A percentile compares a stretch with the other conserved stretches of the same genome.
Evolutionary conservation across 2,888 invertebrate species (phyloP).

Genomic region (Rhingia campestris): DNA sequence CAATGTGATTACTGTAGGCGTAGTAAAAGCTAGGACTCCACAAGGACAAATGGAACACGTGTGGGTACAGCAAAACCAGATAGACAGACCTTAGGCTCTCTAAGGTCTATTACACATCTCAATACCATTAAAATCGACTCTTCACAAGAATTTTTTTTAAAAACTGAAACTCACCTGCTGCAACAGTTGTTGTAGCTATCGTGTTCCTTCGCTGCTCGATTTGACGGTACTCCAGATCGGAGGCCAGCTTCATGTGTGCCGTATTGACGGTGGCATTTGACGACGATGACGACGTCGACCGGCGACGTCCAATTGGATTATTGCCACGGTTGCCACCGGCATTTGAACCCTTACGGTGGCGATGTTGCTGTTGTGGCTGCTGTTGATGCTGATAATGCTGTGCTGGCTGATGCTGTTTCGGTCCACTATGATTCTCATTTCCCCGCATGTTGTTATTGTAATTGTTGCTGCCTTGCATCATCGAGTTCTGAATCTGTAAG

Average conservation of each 20-base stretch:
- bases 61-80: no score
- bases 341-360: slow-evolving; percentile 68
- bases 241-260: slow-evolving; percentile 30
- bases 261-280: slow-evolving; percentile 52
- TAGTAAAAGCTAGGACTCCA: not conserved
- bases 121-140: no score
- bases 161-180: slow-evolving; percentile 37
- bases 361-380: slow-evolving; percentile 53
- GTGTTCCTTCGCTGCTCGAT: slow-evolving; percentile 64
- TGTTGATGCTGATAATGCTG: slow-evolving; percentile 65
- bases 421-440: slow-evolving; percentile 48
- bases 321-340: slow-evolving; percentile 28
- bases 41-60: not conserved
- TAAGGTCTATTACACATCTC: no score
- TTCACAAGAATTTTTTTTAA: no score
- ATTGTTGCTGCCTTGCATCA: slow-evolving; percentile 27
- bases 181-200: slow-evolving; percentile 57
- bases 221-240: slow-evolving; percentile 53
- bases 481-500: slow-evolving; percentile 75
- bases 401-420: slow-evolving; percentile 52
- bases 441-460: slow-evolving; percentile 38
- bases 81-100: no score
- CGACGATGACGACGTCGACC: slow-evolving; percentile 66
- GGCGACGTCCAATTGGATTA: slow-evolving; percentile 45
- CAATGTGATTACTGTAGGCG: no score